phyloP scores from a whole-genome alignment of 2,797 vertebrate species.

The Pristis pectinata region DNA sequence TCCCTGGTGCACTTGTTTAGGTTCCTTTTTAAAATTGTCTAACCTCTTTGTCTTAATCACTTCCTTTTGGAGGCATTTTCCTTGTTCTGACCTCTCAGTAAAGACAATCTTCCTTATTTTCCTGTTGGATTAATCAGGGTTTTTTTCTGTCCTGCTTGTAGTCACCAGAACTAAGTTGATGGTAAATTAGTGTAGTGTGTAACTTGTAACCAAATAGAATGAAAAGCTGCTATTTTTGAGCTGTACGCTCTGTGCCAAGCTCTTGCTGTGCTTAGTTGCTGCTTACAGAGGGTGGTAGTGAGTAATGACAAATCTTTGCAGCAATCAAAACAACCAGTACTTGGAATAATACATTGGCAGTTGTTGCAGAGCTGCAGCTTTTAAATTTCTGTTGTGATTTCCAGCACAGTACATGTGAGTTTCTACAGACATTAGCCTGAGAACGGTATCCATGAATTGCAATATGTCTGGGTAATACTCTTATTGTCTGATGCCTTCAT shows the following conservation, averaged over 20 bases:
- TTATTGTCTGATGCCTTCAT: neutral
- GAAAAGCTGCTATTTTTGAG: neutral
- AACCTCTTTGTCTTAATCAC: neutral
- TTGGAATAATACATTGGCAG: neutral
- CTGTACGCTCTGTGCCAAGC: neutral
- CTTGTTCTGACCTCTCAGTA: neutral
- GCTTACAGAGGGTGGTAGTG: neutral
- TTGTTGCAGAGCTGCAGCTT: neutral
- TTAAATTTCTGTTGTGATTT: neutral
- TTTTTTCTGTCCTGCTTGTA: neutral
- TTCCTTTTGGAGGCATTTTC: neutral
- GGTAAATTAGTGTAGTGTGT: neutral
- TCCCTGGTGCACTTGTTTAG: neutral
- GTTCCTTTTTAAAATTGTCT: neutral
- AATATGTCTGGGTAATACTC: neutral
- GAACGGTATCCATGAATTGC: neutral
- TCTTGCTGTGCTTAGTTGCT: neutral
- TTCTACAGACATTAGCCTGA: neutral
- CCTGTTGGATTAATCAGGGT: neutral
- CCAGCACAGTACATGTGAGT: neutral
- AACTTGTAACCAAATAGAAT: neutral
- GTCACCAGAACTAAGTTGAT: neutral
- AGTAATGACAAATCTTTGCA: neutral
- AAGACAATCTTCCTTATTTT: neutral
- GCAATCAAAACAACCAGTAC: neutral